These are phyloP conservation scores for Bombylius discolor DNA, from an alignment of 2,888 invertebrate genomes.

Conservation along the genomic window DNA sequence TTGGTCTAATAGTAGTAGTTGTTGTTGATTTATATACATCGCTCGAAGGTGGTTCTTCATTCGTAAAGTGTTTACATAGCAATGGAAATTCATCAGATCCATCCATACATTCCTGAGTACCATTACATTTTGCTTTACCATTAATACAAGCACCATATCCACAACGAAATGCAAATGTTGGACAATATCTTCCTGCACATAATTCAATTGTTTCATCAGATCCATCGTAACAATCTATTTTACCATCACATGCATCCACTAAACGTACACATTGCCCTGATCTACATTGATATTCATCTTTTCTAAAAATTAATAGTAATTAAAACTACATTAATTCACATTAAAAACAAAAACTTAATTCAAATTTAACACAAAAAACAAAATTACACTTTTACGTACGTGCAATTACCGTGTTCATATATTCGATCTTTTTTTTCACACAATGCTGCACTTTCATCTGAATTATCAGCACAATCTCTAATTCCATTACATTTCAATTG, in stretches of 20 bases:
- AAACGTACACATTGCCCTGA: constrained; percentile 17
- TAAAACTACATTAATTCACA: not conserved
- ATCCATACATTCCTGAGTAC: constrained; percentile 19
- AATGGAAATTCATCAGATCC: constrained; percentile 21
- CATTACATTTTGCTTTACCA: constrained; percentile 17
- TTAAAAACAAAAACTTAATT: not conserved
- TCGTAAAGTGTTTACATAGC: constrained; percentile 13
- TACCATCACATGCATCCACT: constrained; percentile 33
- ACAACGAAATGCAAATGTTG: constrained; percentile 22
- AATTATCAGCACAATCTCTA: constrained; percentile 13
- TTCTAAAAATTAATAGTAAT: not conserved
- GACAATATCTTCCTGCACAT: constrained; percentile 17
- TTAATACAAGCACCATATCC: constrained; percentile 24
- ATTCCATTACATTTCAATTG: constrained; percentile 37
- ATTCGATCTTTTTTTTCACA: not conserved
- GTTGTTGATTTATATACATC: too few species aligned
- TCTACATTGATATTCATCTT: constrained; percentile 8
- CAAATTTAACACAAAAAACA: not conserved
- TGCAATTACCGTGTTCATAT: constrained; percentile 9
- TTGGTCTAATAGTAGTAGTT: too few species aligned
- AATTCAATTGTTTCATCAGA: constrained; percentile 20
- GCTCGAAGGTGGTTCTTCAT: too few species aligned
- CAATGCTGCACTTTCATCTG: constrained; percentile 9
- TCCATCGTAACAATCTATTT: constrained; percentile 17
- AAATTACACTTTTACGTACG: constrained; percentile 9